A percentile compares a stretch with the other conserved stretches of the same genome.
These are phyloP conservation scores for Spermophilus dauricus DNA, from an alignment of 2,113 vertebrate species.

Conservation along the genomic window DNA sequence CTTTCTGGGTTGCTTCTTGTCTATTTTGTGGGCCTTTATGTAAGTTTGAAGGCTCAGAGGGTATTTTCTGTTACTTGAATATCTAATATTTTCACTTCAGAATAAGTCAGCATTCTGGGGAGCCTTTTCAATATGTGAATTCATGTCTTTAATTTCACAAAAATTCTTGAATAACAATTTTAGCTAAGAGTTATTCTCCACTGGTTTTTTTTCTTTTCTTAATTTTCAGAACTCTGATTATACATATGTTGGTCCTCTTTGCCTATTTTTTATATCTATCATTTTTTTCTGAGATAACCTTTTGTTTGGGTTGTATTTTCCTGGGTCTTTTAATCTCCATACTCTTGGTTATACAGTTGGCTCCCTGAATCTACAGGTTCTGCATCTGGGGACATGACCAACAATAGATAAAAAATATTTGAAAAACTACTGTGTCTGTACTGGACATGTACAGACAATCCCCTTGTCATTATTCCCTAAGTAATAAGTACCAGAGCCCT, in stretches of 20 bases:
- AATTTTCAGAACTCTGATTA: neutral
- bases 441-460: neutral
- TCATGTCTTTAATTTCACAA: conserved; percentile 26
- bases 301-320: neutral
- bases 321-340: neutral
- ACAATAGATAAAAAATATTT: neutral
- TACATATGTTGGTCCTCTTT: neutral
- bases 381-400: neutral
- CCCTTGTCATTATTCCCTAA: neutral
- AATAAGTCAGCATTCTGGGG: neutral
- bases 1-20: neutral
- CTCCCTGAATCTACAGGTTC: neutral
- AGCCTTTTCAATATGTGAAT: neutral
- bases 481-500: neutral
- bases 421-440: neutral
- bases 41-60: neutral
- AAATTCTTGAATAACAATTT: neutral
- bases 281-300: neutral
- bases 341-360: neutral
- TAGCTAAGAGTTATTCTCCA: neutral
- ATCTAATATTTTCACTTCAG: conserved; percentile 10
- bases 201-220: neutral
- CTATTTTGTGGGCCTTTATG: neutral
- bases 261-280: neutral
- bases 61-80: neutral